Percentiles rank a stretch among this genome's conserved stretches.
phyloP scores from a whole-genome alignment of 2,797 vertebrate genomes.

The Aselliscus stoliczkanus region DNA sequence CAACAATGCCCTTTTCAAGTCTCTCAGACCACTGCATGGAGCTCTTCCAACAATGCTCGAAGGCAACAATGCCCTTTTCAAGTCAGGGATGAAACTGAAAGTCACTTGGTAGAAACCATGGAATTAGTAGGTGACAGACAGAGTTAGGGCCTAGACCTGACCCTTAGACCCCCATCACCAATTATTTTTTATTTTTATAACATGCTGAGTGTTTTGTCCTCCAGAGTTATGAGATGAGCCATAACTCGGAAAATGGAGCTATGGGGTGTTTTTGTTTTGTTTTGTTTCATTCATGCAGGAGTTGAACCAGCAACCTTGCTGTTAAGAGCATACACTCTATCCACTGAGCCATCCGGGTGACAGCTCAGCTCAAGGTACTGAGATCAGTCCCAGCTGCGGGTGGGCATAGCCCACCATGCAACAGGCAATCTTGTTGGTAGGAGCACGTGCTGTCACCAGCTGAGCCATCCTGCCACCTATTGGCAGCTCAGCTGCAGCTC shows the following conservation, averaged over 20 bases:
- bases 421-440: no score
- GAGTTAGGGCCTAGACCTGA: background rate
- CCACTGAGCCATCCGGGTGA: no score
- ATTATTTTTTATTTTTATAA: background rate
- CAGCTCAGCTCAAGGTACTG: no score
- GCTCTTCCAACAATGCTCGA: background rate
- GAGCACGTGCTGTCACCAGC: no score
- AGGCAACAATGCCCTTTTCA: background rate
- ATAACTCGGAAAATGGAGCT: background rate
- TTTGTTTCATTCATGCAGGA: no score
- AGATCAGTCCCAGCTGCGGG: no score
- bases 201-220: background rate
- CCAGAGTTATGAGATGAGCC: background rate
- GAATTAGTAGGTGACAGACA: background rate
- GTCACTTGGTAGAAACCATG: background rate
- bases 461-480: no score
- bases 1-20: background rate
- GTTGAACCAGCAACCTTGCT: no score
- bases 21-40: background rate
- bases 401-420: no score
- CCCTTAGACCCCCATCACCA: fast-evolving
- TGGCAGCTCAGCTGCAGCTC: no score
- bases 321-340: no score
- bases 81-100: background rate
- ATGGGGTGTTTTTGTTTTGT: no score